Conservation (phyloP, 37 sponge, comb jelly and placozoan genomes). For the Haliclona indistincta region DNA sequence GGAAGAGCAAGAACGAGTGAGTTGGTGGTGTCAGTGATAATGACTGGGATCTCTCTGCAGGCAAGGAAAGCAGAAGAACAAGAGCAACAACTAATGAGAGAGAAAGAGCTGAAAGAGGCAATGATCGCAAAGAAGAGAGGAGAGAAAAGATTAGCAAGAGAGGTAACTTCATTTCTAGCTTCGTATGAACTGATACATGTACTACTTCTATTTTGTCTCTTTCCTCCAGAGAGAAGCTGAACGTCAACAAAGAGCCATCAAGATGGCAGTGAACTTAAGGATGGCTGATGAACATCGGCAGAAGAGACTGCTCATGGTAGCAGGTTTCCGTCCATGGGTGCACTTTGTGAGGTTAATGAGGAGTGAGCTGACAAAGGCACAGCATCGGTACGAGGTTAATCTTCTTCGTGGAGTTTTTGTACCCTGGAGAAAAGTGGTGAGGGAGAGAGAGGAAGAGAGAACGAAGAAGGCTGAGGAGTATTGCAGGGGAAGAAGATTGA, state of each 20-base stretch:
- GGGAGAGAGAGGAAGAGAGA: slow-evolving; percentile 10
- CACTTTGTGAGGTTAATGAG: slow-evolving; percentile 17
- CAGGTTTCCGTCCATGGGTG: slow-evolving; percentile 51
- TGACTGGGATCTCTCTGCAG: not conserved
- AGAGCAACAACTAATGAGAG: slow-evolving; percentile 24
- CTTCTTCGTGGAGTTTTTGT: not conserved
- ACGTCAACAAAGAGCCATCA: slow-evolving; percentile 15
- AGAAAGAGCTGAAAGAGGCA: slow-evolving; percentile 42
- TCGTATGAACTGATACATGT: not conserved
- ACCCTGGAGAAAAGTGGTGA: not conserved
- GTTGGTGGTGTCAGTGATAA: not conserved
- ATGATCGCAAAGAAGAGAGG: slow-evolving; percentile 28
- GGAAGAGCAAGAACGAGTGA: slow-evolving; percentile 31
- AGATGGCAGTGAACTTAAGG: not conserved
- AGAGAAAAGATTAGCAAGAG: slow-evolving; percentile 60
- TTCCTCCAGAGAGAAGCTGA: slow-evolving; percentile 62
- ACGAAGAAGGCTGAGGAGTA: slow-evolving; percentile 24
- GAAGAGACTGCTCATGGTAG: not conserved
- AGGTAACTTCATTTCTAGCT: slow-evolving; percentile 25
- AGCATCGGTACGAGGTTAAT: not conserved
- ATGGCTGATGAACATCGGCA: slow-evolving; percentile 40
- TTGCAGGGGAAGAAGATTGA: not conserved
- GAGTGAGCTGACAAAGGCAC: slow-evolving; percentile 8
- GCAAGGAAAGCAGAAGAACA: slow-evolving; percentile 43
- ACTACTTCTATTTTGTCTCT: not conserved